Conservation (phyloP, 1,140 invertebrate genomes). For the Venustaconcha ellipsiformis region DNA sequence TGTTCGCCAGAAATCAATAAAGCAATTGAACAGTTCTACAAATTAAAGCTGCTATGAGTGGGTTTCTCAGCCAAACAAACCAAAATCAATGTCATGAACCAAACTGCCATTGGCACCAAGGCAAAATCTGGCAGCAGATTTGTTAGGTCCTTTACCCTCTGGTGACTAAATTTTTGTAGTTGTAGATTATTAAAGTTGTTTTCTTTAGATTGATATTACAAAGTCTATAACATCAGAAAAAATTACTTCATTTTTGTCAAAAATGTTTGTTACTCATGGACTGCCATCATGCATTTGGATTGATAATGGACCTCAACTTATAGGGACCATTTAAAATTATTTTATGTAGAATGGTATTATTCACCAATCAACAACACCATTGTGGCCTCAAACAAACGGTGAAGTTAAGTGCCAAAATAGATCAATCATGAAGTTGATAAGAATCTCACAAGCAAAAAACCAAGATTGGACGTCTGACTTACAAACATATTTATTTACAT, state of each 20-base stretch:
- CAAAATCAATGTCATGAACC: not conserved
- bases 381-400: conserved; percentile 43
- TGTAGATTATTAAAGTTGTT: conserved; percentile 15
- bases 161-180: conserved; percentile 12
- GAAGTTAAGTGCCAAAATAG: conserved; percentile 46
- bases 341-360: conserved; percentile 25
- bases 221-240: conserved; percentile 5
- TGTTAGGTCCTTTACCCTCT: conserved; percentile 4
- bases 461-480: conserved; percentile 35
- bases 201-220: conserved; percentile 1
- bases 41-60: too few relatives aligned
- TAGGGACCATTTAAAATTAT: conserved; percentile 23
- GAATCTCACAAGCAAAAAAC: conserved; percentile 35
- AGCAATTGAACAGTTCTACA: too few relatives aligned
- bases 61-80: not conserved
- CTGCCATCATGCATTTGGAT: not conserved
- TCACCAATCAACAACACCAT: conserved; percentile 25
- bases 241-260: not conserved
- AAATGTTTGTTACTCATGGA: not conserved
- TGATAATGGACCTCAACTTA: conserved; percentile 5
- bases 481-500: conserved; percentile 31
- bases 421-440: conserved; percentile 40
- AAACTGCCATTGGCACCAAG: not conserved
- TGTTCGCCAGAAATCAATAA: too few relatives aligned
- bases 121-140: conserved; percentile 10